Base-by-base conservation (phyloP, 2,113 vertebrate species). In the Grantiella picta region DNA sequence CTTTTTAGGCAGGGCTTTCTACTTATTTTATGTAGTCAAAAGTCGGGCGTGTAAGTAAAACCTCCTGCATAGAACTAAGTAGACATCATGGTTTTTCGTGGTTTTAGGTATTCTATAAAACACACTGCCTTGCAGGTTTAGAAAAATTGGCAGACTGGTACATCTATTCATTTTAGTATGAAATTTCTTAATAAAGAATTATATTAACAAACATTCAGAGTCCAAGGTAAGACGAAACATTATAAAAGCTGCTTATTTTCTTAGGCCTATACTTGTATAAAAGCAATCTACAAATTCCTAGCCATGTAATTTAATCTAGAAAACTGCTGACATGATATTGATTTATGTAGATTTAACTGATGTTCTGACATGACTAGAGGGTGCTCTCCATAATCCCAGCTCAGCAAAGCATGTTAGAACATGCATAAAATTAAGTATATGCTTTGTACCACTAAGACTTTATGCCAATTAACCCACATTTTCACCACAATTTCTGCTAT, bases 301-400 rank as follows among this genome's bases (percentile, higher is more conserved):
- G 64, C 44, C 38, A 45, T 52, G 33, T 75, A 84, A 84, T 93
- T 95, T 93, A 94, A 94, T 54, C 71, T 78, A 82, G 83, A 94
- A 86, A 95, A 92, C 20, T 75, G 95, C 91, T 95, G 92, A 94
- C 77, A 36, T 15, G 56, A 31, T 96, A 96, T 97, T 94, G 95
- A 95, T 95, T 93, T 94, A 96, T 79, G 95, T 40, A 97, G 94
- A 84, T 78, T 82, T 59, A 86, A 89, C 86, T 80, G 61, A 89
- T 91, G 86, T 84, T 95, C 91, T 92, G 60, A 91, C 91, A 95
- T 1, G 89, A 86, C 92, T 91, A 84, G 49, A 94, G 72, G 92
- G 72, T 94, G 65, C 82, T 92, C 83, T 84, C 57, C 69, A 78
- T 71, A 94, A 91, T 82, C 71, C 84, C 61, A 69, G 49, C 73